A percentile compares a stretch with the other conserved stretches of the same genome.
These are phyloP conservation scores for Berghia stephanieae DNA, from an alignment of 1,140 invertebrate genomes.

Conservation along the genomic window DNA sequence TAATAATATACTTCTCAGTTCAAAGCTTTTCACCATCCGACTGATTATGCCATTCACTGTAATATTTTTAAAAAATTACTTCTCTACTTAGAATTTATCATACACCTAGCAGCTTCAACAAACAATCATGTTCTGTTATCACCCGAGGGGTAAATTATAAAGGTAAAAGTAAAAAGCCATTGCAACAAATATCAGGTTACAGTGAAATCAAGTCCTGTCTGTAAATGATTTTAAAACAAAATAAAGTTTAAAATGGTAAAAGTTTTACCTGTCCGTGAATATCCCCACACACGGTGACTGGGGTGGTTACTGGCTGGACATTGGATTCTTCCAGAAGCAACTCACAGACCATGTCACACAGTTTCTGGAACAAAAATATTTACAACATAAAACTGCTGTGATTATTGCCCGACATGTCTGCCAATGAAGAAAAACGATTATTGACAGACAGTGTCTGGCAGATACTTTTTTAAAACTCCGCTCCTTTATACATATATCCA, in stretches of 20 bases:
- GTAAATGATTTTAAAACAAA: neutral
- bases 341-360: conserved; percentile 71
- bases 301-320: conserved; percentile 97
- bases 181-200: no score
- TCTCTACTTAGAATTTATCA: no score
- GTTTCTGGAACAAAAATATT: conserved; percentile 50
- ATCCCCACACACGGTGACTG: conserved; percentile 99
- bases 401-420: neutral
- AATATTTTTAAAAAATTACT: no score
- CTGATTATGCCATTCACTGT: no score
- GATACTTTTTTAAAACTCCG: no score
- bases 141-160: no score
- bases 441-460: no score
- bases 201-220: no score
- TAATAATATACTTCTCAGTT: no score
- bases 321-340: conserved; percentile 98
- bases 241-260: neutral
- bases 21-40: no score
- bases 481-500: neutral
- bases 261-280: conserved; percentile 96
- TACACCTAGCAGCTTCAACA: no score
- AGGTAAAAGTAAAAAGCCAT: neutral
- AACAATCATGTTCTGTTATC: no score
- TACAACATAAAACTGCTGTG: neutral
- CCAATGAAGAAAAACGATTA: neutral